Percentiles rank a stretch among this genome's conserved stretches.
phyloP scores from a whole-genome alignment of 2,797 vertebrate genomes.

The Gadopsis marmoratus region DNA sequence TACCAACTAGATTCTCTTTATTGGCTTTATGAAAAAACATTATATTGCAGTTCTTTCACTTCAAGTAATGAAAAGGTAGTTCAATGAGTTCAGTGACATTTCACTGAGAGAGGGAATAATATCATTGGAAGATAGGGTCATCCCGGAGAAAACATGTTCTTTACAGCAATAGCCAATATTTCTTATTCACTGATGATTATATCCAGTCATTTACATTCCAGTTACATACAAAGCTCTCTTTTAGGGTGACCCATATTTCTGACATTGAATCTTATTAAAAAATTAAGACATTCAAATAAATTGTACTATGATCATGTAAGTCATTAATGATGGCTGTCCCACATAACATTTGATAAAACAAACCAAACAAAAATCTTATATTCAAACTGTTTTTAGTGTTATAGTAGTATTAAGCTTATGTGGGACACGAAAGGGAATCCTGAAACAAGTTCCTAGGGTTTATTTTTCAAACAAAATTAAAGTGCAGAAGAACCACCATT shows the following conservation, averaged over 20 bases:
- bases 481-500: constrained; percentile 16
- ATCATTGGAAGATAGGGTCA: neutral
- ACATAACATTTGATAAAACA: constrained; percentile 4
- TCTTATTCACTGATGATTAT: constrained; percentile 20
- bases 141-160: neutral
- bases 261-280: constrained; percentile 10
- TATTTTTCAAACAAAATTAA: constrained; percentile 27
- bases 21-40: constrained; percentile 22
- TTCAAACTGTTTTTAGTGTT: constrained; percentile 5
- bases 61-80: constrained; percentile 26
- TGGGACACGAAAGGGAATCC: neutral
- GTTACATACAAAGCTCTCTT: constrained; percentile 16
- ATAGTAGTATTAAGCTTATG: neutral
- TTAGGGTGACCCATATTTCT: neutral
- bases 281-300: constrained; percentile 5
- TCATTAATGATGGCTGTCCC: neutral
- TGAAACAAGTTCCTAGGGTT: neutral
- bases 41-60: constrained; percentile 7
- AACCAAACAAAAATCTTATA: neutral
- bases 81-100: constrained; percentile 4
- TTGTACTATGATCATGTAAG: constrained; percentile 5
- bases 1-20: constrained; percentile 22
- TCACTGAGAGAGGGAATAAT: constrained; percentile 6
- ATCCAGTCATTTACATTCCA: constrained; percentile 40
- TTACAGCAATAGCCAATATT: constrained; percentile 32